A percentile compares a stretch with the other conserved stretches of the same genome.
These are phyloP conservation scores for Goniozus legneri DNA, from an alignment of 1,140 invertebrate species.

Conservation along the genomic window DNA sequence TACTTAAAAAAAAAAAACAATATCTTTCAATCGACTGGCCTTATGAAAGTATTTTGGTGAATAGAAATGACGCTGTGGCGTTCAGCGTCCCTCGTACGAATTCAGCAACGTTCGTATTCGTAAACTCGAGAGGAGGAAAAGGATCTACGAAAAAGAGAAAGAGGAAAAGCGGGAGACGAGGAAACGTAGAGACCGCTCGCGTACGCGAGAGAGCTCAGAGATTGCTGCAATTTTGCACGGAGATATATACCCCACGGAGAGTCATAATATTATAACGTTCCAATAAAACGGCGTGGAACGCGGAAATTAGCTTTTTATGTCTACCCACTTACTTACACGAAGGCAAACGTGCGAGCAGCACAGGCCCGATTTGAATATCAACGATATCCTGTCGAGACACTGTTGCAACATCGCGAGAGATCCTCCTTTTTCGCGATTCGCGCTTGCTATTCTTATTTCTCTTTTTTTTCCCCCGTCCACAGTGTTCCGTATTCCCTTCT, in stretches of 20 bases:
- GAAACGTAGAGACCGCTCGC: too few relatives aligned
- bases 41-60: too few relatives aligned
- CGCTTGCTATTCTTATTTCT: slow-evolving; percentile 10
- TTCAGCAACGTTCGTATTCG: too few relatives aligned
- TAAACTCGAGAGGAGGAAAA: too few relatives aligned
- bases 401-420: too few relatives aligned
- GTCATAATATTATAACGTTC: slow-evolving; percentile 11
- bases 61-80: too few relatives aligned
- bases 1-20: too few relatives aligned
- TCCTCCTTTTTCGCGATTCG: slow-evolving; percentile 1
- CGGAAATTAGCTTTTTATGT: slow-evolving; percentile 20
- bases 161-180: not conserved
- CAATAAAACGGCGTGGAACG: slow-evolving; percentile 14
- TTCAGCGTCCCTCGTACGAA: too few relatives aligned
- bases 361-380: slow-evolving; percentile 2
- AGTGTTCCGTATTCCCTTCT: too few relatives aligned
- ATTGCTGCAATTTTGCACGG: slow-evolving; percentile 5
- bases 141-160: not conserved
- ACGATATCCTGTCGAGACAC: slow-evolving; percentile 1
- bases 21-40: too few relatives aligned
- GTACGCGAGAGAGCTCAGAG: too few relatives aligned
- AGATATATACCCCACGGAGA: slow-evolving; percentile 8
- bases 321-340: slow-evolving; percentile 7
- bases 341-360: not conserved
- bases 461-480: slow-evolving; percentile 18